A percentile compares a stretch with the other conserved stretches of the same genome.
Conservation (phyloP, 2,797 vertebrate species). For the Tadarida brasiliensis region DNA sequence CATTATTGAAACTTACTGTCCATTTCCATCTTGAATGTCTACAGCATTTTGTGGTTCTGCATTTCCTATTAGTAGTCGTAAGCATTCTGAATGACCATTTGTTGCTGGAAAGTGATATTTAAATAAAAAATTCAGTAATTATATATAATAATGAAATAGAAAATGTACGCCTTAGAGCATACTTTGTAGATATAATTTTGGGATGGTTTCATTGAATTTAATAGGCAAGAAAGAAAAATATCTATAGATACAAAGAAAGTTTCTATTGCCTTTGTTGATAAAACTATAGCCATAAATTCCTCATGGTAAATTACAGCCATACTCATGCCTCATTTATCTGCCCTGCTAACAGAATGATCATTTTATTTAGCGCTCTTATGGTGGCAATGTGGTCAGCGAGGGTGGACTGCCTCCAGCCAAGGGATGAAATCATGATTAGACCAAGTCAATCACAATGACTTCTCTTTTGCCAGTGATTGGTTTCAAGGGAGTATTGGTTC, state of each 20-base stretch:
- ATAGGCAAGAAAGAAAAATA: constrained; percentile 28
- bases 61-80: constrained; percentile 97
- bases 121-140: constrained; percentile 58
- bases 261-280: neutral
- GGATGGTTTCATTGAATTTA: neutral
- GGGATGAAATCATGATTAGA: neutral
- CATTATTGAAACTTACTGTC: constrained; percentile 93
- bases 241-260: neutral
- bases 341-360: neutral
- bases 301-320: neutral
- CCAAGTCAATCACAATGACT: neutral
- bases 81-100: constrained; percentile 98
- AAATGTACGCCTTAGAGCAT: constrained; percentile 17
- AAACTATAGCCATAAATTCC: neutral
- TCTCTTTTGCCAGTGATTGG: neutral
- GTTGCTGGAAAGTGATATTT: constrained; percentile 91
- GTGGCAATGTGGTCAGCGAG: neutral
- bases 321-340: neutral
- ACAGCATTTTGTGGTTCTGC: constrained; percentile 97
- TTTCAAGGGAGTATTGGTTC: neutral
- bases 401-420: neutral
- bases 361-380: neutral
- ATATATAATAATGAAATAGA: constrained; percentile 17
- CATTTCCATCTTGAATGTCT: constrained; percentile 98
- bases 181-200: constrained; percentile 54